These are phyloP conservation scores for Chalcis sispes DNA, from an alignment of 2,888 invertebrate genomes.

Conservation along the genomic window DNA sequence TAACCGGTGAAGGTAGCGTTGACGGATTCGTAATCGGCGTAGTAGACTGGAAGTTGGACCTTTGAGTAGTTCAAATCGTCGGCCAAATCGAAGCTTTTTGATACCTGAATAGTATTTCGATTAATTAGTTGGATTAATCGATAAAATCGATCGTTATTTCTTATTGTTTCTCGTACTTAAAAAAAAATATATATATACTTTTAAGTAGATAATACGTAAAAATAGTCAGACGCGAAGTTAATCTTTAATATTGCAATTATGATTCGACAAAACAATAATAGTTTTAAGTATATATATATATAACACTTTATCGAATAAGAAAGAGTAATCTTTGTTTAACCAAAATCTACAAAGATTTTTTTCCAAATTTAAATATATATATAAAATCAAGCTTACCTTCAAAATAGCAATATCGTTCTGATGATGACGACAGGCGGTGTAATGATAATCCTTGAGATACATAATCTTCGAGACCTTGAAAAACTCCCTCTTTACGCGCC, in stretches of 20 bases:
- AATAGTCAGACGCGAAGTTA: no score
- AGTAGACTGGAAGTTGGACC: conserved; percentile 23
- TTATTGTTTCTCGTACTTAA: background rate
- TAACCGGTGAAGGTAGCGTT: conserved; percentile 20
- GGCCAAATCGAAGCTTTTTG: conserved; percentile 28
- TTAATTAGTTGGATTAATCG: background rate
- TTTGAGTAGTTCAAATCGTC: conserved; percentile 30
- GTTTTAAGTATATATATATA: background rate
- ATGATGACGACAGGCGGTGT: conserved; percentile 20
- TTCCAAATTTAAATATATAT: background rate
- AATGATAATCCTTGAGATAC: conserved; percentile 24
- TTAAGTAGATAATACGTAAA: no score
- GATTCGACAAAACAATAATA: background rate
- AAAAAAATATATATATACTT: no score
- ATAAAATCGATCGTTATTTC: no score
- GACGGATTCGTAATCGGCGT: conserved; percentile 30
- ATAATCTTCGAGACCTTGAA: conserved; percentile 28
- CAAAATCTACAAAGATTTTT: background rate
- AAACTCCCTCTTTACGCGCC: background rate
- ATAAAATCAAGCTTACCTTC: conserved; percentile 11
- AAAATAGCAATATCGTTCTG: conserved; percentile 37
- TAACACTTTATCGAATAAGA: background rate
- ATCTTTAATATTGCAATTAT: background rate
- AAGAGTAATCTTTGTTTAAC: background rate
- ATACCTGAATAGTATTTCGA: no score